phyloP scores from a whole-genome alignment of 1,140 invertebrate species.

The Spodoptera frugiperda region DNA sequence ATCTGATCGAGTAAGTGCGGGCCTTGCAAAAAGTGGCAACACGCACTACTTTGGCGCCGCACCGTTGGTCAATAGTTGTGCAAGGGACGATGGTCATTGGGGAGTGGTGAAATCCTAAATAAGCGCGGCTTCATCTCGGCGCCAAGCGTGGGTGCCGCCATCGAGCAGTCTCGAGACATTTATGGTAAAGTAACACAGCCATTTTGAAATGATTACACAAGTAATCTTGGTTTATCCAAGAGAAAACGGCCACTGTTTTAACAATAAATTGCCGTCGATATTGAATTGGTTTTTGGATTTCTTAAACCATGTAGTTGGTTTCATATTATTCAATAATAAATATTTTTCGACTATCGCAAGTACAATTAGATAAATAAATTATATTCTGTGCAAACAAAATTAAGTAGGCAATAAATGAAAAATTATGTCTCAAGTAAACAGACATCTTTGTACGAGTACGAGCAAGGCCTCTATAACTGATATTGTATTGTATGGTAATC shows the following conservation, averaged over 20 bases:
- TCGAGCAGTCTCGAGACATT: slow-evolving; percentile 15
- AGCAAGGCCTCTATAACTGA: slow-evolving; percentile 4
- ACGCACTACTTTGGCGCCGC: slow-evolving; percentile 55
- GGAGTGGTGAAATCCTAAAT: slow-evolving; percentile 59
- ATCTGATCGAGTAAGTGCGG: slow-evolving; percentile 51
- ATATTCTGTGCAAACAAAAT: too few species aligned
- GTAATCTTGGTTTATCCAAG: slow-evolving; percentile 8
- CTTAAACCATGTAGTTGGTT: neutral
- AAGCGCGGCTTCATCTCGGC: slow-evolving; percentile 41
- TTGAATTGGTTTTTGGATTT: neutral
- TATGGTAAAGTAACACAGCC: slow-evolving; percentile 28
- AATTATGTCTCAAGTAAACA: neutral
- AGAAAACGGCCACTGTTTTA: slow-evolving; percentile 3
- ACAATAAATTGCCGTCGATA: neutral
- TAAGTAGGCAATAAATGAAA: too few species aligned
- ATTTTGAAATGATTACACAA: slow-evolving; percentile 40
- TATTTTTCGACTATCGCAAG: neutral
- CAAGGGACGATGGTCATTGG: slow-evolving; percentile 59
- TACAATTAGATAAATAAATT: too few species aligned
- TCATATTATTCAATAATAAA: neutral
- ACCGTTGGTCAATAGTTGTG: slow-evolving; percentile 60
- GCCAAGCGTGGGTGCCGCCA: slow-evolving; percentile 49
- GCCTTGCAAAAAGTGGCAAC: slow-evolving; percentile 45
- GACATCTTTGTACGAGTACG: neutral
- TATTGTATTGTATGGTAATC: slow-evolving; percentile 44